A percentile compares a stretch with the other conserved stretches of the same genome.
phyloP scores from a whole-genome alignment of 2,888 invertebrate species.

The Strigamia transsilvanica region DNA sequence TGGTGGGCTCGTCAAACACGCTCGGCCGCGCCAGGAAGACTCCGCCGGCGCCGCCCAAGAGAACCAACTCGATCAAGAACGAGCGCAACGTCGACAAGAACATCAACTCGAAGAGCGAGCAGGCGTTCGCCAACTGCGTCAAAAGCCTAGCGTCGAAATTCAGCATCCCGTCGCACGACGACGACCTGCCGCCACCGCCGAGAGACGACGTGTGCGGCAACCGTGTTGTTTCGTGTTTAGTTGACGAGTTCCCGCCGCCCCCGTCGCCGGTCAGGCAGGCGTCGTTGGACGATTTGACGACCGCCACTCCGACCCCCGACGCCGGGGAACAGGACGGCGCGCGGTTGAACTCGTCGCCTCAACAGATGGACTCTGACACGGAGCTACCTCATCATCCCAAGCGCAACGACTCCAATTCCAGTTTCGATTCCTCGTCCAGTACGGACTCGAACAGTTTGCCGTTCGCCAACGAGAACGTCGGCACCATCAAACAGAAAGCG shows the following conservation, averaged over 20 bases:
- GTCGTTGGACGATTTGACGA: slow-evolving; percentile 52
- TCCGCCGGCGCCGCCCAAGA: slow-evolving; percentile 67
- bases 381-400: slow-evolving; percentile 53
- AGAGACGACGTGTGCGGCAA: slow-evolving; percentile 39
- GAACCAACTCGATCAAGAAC: slow-evolving; percentile 64
- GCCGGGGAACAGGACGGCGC: background rate
- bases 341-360: slow-evolving; percentile 35
- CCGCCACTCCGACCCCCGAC: slow-evolving; percentile 22
- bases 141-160: slow-evolving; percentile 60
- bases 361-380: slow-evolving; percentile 50
- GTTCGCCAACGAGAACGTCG: slow-evolving; percentile 98
- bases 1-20: slow-evolving; percentile 57
- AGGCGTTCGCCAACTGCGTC: slow-evolving; percentile 64
- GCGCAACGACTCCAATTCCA: slow-evolving; percentile 55
- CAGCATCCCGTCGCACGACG: slow-evolving; percentile 53
- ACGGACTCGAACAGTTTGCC: slow-evolving; percentile 69
- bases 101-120: slow-evolving; percentile 59
- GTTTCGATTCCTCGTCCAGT: slow-evolving; percentile 59
- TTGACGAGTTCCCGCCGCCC: slow-evolving; percentile 53
- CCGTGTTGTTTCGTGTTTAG: slow-evolving; percentile 50
- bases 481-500: slow-evolving; percentile 90
- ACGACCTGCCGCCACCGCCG: slow-evolving; percentile 55
- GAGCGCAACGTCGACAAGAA: slow-evolving; percentile 56
- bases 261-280: slow-evolving; percentile 53
- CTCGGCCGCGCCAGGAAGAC: slow-evolving; percentile 62